Conservation (phyloP, 2,113 vertebrate genomes). For the Pygoscelis adeliae region DNA sequence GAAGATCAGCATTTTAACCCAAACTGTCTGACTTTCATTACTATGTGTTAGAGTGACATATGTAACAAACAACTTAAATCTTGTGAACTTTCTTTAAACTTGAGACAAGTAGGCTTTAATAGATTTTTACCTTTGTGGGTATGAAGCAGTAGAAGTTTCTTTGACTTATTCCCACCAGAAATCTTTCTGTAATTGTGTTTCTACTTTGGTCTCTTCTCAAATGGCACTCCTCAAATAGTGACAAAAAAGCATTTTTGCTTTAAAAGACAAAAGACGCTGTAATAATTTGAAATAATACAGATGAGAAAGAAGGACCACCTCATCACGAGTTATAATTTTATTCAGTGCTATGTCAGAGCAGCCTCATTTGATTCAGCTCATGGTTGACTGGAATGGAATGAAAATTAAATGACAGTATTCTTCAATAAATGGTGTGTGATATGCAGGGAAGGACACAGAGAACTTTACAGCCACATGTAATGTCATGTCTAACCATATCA, state of each 20-base stretch:
- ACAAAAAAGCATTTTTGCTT: not conserved
- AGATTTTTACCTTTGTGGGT: conserved; percentile 46
- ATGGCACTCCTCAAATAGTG: not conserved
- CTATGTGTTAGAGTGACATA: not conserved
- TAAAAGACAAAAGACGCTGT: not conserved
- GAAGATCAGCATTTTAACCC: conserved; percentile 23
- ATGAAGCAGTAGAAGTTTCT: conserved; percentile 20
- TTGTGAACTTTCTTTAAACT: conserved; percentile 51
- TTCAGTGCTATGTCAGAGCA: not conserved
- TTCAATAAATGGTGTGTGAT: not conserved
- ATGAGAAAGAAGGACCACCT: not conserved
- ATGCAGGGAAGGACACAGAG: not conserved
- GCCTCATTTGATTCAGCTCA: not conserved
- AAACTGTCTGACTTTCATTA: conserved; percentile 42
- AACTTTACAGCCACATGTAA: not conserved
- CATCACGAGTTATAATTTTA: not conserved
- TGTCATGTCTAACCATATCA: not conserved
- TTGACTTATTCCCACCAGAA: conserved; percentile 36
- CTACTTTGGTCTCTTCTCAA: not conserved
- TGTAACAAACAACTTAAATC: conserved; percentile 32
- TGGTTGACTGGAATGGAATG: not conserved
- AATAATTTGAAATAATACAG: not conserved
- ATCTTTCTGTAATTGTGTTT: not conserved
- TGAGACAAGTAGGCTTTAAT: conserved; percentile 45
- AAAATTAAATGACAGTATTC: not conserved